phyloP scores from a whole-genome alignment of 1,140 invertebrate species.

The Diabrotica virgifera region DNA sequence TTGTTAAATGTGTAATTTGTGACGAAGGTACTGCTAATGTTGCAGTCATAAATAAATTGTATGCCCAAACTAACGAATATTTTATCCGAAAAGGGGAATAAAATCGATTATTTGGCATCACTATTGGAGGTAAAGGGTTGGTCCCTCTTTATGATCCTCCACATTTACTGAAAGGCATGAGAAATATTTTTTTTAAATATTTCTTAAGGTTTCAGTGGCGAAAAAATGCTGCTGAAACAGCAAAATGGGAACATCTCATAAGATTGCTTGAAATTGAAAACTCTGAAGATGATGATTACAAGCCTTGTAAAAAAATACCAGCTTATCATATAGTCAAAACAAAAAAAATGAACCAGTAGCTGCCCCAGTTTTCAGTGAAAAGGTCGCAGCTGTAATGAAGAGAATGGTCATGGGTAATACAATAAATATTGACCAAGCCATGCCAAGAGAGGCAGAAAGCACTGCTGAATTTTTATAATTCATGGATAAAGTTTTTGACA shows the following conservation, averaged over 20 bases:
- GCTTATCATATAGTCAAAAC: conserved; percentile 9
- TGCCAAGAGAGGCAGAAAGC: conserved; percentile 1
- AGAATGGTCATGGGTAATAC: not conserved
- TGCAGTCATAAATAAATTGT: conserved; percentile 11
- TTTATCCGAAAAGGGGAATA: not conserved
- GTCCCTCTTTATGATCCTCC: conserved; percentile 17
- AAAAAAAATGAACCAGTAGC: conserved; percentile 18
- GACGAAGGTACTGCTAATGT: conserved; percentile 13
- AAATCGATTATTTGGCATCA: conserved; percentile 12
- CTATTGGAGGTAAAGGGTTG: conserved; percentile 8
- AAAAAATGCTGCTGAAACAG: not conserved
- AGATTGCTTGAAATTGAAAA: conserved; percentile 12
- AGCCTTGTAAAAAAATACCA: conserved; percentile 15
- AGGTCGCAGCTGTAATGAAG: conserved; percentile 18
- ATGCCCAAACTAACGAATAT: conserved; percentile 3
- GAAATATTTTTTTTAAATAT: conserved; percentile 13
- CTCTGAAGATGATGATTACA: conserved; percentile 13
- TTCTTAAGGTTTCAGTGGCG: not conserved
- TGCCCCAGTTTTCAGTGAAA: conserved; percentile 20
- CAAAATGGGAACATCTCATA: conserved; percentile 11
- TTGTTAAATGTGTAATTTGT: conserved; percentile 6
- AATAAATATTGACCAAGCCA: not conserved
- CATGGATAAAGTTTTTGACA: conserved; percentile 17
- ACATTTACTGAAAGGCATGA: conserved; percentile 15
- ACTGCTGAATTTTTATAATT: conserved; percentile 16